Evolutionary conservation across 2,888 invertebrate species (phyloP), one percentile per base, ranked within the genome.

Genomic region (Mycalesis mineus): DNA sequence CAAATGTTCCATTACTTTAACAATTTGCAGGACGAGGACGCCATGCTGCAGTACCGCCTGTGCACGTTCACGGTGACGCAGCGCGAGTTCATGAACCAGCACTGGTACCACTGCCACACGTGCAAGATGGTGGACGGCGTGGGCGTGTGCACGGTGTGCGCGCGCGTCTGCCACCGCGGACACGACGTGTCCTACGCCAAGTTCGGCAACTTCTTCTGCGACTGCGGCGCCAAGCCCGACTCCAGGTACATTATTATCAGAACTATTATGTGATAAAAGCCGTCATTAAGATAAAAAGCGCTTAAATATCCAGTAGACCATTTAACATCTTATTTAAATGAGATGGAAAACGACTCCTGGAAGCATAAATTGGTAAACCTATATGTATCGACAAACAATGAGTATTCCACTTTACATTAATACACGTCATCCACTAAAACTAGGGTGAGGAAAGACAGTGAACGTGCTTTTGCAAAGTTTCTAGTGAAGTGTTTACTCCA

Each of bases 71-170:
- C 98, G 6, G 94, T 98, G 55, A 99, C 98, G 0, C 97, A 98
- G 78, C 97, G 97, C 74, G 98, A 99, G 82, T 99, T 98, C 79
- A 98, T 98, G 96, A 98, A 97, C 85, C 98, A 96, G 76, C 97
- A 97, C 78, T 97, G 98, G 98, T 99, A 99, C 88, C 98, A 99
- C 84, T 99, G 99, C 78, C 98, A 99, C 86, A 98, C 98, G 0
- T 99, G 99, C 84, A 95, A 96, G 80, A 99, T 99, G 99, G 94
- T 98, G 58, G 98, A 99, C 79, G 97, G 98, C 7, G 98, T 98
- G 1, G 99, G 99, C 0, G 98, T 99, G 29, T 99, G 99, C 80
- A 97, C 98, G 0, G 95, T 98, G 13, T 99, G 99, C 87, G 99
- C 98, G 0, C 92, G 97, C 55, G 99, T 99, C 7, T 99, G 99